These are phyloP conservation scores for Theretra japonica DNA, from an alignment of 2,888 invertebrate genomes.

Conservation along the genomic window DNA sequence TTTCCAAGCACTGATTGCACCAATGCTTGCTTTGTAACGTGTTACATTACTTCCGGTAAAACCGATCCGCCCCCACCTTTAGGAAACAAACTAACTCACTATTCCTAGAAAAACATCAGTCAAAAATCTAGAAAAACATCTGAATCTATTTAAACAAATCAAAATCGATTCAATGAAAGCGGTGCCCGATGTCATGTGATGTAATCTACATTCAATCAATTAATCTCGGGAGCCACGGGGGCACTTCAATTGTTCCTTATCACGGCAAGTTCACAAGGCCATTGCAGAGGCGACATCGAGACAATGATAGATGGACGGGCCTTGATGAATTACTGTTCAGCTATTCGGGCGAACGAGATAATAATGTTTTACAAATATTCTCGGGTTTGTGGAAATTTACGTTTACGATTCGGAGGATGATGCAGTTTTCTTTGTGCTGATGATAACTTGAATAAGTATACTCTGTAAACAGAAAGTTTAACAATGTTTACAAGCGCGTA, in stretches of 20 bases:
- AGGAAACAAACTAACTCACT: no score
- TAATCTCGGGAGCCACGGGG: conserved; percentile 56
- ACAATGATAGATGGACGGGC: conserved; percentile 69
- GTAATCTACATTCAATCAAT: conserved; percentile 54
- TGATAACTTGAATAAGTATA: no score
- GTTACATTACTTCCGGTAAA: no score
- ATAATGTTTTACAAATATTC: conserved; percentile 22
- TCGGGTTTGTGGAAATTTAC: background rate
- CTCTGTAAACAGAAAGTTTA: no score
- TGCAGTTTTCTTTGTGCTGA: background rate
- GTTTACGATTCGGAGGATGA: background rate
- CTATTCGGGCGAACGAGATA: conserved; percentile 30
- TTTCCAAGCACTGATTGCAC: no score
- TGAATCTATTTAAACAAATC: conserved; percentile 8
- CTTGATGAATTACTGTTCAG: conserved; percentile 64
- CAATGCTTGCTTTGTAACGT: no score
- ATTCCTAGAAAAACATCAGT: no score
- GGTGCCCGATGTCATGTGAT: conserved; percentile 39
- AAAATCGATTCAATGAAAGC: conserved; percentile 17
- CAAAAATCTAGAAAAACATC: background rate
- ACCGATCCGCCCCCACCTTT: no score
- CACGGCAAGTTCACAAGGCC: conserved; percentile 61
- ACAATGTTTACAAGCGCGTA: no score
- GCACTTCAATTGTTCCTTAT: conserved; percentile 64
- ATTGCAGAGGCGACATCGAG: conserved; percentile 53